Base-by-base conservation (phyloP, 2,113 vertebrate genomes). In the Menidia beryllina region DNA sequence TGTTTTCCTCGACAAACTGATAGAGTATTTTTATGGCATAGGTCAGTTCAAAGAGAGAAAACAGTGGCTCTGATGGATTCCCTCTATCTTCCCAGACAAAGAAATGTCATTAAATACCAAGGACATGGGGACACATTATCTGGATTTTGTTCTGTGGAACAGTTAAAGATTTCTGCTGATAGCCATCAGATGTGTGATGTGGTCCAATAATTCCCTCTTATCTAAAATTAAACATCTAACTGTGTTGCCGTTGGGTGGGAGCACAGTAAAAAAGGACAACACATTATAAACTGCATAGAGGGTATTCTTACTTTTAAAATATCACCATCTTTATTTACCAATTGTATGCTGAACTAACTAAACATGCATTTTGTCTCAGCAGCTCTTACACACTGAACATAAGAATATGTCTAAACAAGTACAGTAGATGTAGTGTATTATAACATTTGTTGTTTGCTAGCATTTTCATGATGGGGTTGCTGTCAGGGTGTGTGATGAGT, bases 81-180 rank as follows among this genome's bases (percentile, higher is more conserved):
- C 4, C 13, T 82, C 79, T 82, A 79, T 89, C 85, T 75, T 69
- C 45, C 12, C 21, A 34, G 56, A 80, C 65, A 69, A 81, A 81
- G 53, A 80, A 88, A 89, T 88, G 86, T 83, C 81, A 87, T 87
- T 82, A 81, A 87, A 83, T 81, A 81, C 75, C 88, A 88, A 90
- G 87, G 91, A 81, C 89, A 69, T 3, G 2, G 55, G 66, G 78
- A 81, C 68, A 26, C 55, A 4, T 6, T 83, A 79, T 84, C 85
- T 75, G 76, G 82, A 73, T 62, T 72, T 68, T 61, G 66, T 85
- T 82, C 79, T 74, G 75, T 54, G 75, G 56, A 49, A 61, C 66
- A 41, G 79, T 76, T 69, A 63, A 82, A 84, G 81, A 88, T 88
- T 61, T 56, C 66, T 67, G 55, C 71, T 71, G 87, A 89, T 89